Evolutionary conservation across 2,888 invertebrate genomes (phyloP).

Genomic region (Cryptocephalus primarius): DNA sequence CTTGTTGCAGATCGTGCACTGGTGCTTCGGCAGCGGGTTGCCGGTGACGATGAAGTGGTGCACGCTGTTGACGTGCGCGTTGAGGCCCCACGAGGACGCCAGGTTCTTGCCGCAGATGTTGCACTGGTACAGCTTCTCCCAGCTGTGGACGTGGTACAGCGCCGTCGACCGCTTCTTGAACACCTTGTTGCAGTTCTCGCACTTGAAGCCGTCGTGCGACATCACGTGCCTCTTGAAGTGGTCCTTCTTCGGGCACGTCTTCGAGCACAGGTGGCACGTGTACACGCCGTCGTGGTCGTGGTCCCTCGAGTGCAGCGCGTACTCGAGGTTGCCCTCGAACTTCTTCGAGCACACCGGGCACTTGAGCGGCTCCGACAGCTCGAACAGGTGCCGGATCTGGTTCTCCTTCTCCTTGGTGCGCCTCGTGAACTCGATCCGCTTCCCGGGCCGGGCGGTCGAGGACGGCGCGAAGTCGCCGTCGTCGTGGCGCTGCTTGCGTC

Average conservation of each 20-base stretch:
- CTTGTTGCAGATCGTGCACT: conserved; percentile 40
- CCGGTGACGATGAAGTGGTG: conserved; percentile 35
- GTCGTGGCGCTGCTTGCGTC: conserved; percentile 31
- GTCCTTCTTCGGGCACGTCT: conserved; percentile 16
- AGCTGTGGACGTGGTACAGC: conserved; percentile 17
- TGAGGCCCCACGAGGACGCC: conserved; percentile 20
- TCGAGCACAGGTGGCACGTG: conserved; percentile 23
- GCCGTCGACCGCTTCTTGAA: conserved; percentile 15
- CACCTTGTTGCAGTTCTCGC: conserved; percentile 28
- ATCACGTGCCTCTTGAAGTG: conserved; percentile 30
- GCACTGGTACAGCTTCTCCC: conserved; percentile 26
- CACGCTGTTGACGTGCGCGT: conserved; percentile 17
- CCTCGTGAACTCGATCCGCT: neutral
- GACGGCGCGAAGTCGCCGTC: conserved; percentile 16
- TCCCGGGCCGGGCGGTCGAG: neutral
- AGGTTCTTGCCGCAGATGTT: conserved; percentile 19
- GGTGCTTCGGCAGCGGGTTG: conserved; percentile 25
- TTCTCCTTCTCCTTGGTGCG: conserved; percentile 9
- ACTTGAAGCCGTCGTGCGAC: conserved; percentile 32
- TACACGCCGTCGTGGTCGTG: conserved; percentile 20
- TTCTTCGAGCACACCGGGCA: conserved; percentile 43
- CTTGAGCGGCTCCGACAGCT: conserved; percentile 29
- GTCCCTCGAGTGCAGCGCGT: conserved; percentile 20
- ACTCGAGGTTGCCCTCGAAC: conserved; percentile 26
- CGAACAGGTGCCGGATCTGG: conserved; percentile 9